Percentiles rank a stretch among this genome's conserved stretches.
Evolutionary conservation across 2,888 invertebrate genomes (phyloP).

Genomic region (Cistogaster globosa): DNA sequence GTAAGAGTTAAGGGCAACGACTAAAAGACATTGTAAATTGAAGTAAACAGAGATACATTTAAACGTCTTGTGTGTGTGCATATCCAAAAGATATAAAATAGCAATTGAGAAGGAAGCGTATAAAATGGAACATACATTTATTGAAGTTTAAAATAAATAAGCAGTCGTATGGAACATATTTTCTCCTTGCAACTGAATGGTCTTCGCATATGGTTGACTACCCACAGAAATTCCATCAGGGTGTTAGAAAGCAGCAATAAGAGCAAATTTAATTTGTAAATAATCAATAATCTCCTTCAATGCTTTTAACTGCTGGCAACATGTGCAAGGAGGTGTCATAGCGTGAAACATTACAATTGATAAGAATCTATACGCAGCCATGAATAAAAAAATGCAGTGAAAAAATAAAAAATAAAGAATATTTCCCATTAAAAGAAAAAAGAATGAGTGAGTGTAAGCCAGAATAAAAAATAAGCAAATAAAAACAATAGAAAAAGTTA

Average conservation of each 20-base stretch:
- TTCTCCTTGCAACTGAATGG: conserved; percentile 4
- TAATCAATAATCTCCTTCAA: conserved; percentile 60
- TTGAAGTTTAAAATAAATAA: conserved; percentile 59
- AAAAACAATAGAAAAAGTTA: conserved; percentile 43
- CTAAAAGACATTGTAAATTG: conserved; percentile 41
- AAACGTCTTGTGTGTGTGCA: conserved; percentile 9
- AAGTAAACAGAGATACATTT: conserved; percentile 55
- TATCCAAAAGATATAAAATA: conserved; percentile 30
- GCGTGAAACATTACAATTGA: conserved; percentile 67
- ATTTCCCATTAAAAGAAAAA: too few species aligned
- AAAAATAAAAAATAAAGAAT: conserved; percentile 27
- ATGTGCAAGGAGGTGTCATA: conserved; percentile 65
- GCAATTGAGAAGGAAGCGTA: conserved; percentile 16
- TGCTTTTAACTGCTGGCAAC: conserved; percentile 63
- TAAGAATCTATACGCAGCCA: conserved; percentile 41
- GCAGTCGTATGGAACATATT: conserved; percentile 51
- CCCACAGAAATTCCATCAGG: conserved; percentile 12
- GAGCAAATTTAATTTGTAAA: conserved; percentile 59
- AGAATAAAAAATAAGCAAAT: conserved; percentile 18
- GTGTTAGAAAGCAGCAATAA: conserved; percentile 16
- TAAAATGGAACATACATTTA: conserved; percentile 38
- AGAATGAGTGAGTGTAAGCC: conserved; percentile 9
- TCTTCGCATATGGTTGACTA: not conserved
- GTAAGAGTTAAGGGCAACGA: conserved; percentile 47
- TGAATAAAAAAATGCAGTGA: conserved; percentile 31